These are phyloP conservation scores for Syngnathus floridae DNA, from an alignment of 2,113 vertebrate genomes.

Conservation along the genomic window DNA sequence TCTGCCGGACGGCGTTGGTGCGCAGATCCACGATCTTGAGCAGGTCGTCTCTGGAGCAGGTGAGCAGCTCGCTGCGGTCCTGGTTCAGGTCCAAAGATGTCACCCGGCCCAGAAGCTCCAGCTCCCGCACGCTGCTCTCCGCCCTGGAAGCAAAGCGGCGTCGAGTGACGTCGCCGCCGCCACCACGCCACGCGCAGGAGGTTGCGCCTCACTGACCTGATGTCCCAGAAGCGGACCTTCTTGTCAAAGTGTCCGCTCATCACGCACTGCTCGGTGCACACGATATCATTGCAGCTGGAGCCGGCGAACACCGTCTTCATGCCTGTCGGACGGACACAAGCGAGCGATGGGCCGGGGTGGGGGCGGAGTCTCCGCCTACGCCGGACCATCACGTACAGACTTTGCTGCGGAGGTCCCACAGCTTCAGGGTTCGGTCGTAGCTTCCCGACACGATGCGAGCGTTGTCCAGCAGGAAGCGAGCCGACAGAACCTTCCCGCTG, in stretches of 20 bases:
- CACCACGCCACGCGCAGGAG: too few relatives aligned
- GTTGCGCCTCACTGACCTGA: conserved; percentile 71
- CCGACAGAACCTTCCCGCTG: conserved; percentile 92
- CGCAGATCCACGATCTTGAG: conserved; percentile 91
- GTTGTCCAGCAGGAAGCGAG: conserved; percentile 93
- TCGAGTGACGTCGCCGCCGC: too few relatives aligned
- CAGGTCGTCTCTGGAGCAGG: conserved; percentile 90
- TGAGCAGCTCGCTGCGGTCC: conserved; percentile 86
- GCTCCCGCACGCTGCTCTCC: conserved; percentile 83
- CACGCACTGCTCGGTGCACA: conserved; percentile 96
- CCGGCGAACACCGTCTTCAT: conserved; percentile 98
- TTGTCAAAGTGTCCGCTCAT: conserved; percentile 99
- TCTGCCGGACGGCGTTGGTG: conserved; percentile 75
- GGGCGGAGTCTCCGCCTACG: background rate
- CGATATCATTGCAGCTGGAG: conserved; percentile 97
- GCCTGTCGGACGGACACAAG: conserved; percentile 65
- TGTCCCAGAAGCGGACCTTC: conserved; percentile 98
- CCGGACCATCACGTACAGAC: conserved; percentile 80
- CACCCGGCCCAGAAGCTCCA: conserved; percentile 86
- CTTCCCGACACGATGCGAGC: conserved; percentile 95
- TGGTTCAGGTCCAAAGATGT: conserved; percentile 93
- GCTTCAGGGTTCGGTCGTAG: conserved; percentile 94
- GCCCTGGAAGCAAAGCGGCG: conserved; percentile 64
- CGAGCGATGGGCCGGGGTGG: too few relatives aligned
- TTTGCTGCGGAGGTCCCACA: conserved; percentile 98